These are phyloP conservation scores for Leptopilina boulardi DNA, from an alignment of 1,140 invertebrate species.

Conservation along the genomic window DNA sequence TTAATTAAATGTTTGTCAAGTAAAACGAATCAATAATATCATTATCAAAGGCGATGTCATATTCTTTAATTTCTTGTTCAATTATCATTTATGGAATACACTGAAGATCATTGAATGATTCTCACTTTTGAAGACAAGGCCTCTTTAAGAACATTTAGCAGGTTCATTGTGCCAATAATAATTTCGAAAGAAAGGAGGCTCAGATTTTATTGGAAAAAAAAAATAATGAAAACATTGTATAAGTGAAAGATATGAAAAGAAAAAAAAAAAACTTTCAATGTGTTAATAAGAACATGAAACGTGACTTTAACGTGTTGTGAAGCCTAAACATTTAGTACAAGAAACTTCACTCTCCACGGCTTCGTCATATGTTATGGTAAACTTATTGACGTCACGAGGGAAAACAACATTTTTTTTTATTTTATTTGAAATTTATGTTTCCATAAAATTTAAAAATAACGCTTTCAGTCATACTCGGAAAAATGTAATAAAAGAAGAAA, in stretches of 20 bases:
- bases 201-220: neutral
- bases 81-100: neutral
- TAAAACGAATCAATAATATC: neutral
- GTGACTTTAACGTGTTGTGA: neutral
- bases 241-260: neutral
- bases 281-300: neutral
- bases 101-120: neutral
- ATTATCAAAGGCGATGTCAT: neutral
- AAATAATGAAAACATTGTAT: neutral
- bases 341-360: neutral
- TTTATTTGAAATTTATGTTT: constrained; percentile 3
- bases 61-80: neutral
- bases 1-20: too few species aligned
- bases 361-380: constrained; percentile 10
- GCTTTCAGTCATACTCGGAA: neutral
- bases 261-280: neutral
- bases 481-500: neutral
- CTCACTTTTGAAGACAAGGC: neutral
- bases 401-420: neutral
- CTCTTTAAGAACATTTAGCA: constrained; percentile 34
- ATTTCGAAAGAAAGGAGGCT: constrained; percentile 57
- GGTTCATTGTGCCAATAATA: constrained; percentile 65
- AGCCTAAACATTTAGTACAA: constrained; percentile 25
- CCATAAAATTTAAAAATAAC: constrained; percentile 1
- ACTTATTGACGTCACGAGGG: neutral